Base-by-base conservation (phyloP, 2,797 vertebrate genomes). In the Strix occidentalis region DNA sequence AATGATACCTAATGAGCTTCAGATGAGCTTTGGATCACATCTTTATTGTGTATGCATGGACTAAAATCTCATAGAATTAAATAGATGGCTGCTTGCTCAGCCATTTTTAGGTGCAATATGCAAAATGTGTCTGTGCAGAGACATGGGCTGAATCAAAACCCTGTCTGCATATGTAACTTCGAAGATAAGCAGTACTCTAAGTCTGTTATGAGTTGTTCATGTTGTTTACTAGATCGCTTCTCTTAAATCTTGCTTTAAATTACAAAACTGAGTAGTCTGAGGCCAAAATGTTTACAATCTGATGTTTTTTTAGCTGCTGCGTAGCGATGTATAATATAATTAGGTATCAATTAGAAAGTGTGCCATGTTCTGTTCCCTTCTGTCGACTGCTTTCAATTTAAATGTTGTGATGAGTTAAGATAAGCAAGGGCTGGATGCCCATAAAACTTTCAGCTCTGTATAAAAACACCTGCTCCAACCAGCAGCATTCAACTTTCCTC, bases 281-380 rank as follows among this genome's bases (percentile, higher is more conserved):
- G 93, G 89, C 93, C 91, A 94, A 96, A 94, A 90, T 97, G 95
- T 96, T 97, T 96, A 96, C 93, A 96, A 70, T 96, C 69, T 86
- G 92, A 93, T 95, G 87, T 16, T 91, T 96, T 95, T 96, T 96
- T 94, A 95, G 92, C 87, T 94, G 90, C 95, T 91, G 89, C 19
- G 0, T 53, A 91, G 92, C 4, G 0, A 81, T 86, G 92, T 96
- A 96, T 92, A 96, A 96, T 93, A 89, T 95, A 96, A 96, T 97
- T 96, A 95, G 89, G 16, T 96, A 96, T 92, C 95, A 97, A 94
- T 96, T 96, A 96, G 90, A 93, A 96, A 95, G 79, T 64, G 69
- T 96, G 93, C 96, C 95, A 95, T 93, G 90, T 96, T 97, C 92
- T 76, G 50, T 96, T 97, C 89, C 93, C 90, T 96, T 94, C 96